Evolutionary conservation across 2,888 invertebrate genomes (phyloP).

Genomic region (Leptopilina drosophilae): DNA sequence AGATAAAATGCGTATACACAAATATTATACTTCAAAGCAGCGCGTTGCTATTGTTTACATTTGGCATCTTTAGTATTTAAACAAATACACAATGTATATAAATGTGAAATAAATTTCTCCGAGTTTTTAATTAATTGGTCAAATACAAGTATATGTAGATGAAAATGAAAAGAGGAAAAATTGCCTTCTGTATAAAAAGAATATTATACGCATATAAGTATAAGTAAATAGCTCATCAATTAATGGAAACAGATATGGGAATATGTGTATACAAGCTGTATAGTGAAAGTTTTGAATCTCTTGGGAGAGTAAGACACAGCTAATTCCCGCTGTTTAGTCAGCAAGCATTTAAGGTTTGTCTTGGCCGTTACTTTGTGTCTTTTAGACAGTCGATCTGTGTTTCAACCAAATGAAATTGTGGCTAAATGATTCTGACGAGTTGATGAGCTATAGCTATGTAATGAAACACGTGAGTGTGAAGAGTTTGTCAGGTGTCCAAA

Average conservation of each 20-base stretch:
- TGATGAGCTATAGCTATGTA: constrained; percentile 55
- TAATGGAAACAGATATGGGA: no score
- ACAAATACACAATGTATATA: neutral
- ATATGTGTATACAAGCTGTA: constrained; percentile 55
- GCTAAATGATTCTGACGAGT: constrained; percentile 57
- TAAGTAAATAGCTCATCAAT: no score
- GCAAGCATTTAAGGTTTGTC: constrained; percentile 77
- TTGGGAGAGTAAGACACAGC: constrained; percentile 71
- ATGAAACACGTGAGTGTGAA: constrained; percentile 44
- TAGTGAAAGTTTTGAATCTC: constrained; percentile 63
- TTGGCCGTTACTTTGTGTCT: constrained; percentile 76
- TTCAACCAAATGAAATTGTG: constrained; percentile 73
- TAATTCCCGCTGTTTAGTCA: constrained; percentile 76
- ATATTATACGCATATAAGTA: no score
- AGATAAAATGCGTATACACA: neutral
- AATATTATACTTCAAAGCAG: neutral
- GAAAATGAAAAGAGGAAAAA: neutral
- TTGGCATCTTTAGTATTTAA: neutral
- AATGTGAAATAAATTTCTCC: constrained; percentile 1
- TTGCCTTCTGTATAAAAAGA: neutral
- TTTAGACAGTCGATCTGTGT: constrained; percentile 77
- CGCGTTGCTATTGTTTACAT: neutral
- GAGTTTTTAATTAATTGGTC: neutral
- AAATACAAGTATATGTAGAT: neutral
- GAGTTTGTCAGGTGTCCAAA: neutral